Percentiles rank a stretch among this genome's conserved stretches.
Conservation (phyloP, 2,797 vertebrate species). For the Esox lucius region DNA sequence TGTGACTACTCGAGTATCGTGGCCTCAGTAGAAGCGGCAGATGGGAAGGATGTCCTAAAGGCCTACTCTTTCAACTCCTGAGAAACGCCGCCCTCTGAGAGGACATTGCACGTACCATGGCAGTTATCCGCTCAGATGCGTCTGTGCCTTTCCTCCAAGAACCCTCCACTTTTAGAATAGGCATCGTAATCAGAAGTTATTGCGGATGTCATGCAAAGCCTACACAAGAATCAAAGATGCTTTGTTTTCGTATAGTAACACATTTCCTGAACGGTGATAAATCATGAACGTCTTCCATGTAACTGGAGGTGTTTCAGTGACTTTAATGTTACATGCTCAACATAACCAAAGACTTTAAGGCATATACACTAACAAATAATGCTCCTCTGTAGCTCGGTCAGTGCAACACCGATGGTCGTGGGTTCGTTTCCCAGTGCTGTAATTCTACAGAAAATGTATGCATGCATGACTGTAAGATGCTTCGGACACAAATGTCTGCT, state of each 20-base stretch:
- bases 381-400: too few species aligned
- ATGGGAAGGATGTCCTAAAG: conserved; percentile 76
- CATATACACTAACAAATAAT: conserved; percentile 27
- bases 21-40: conserved; percentile 63
- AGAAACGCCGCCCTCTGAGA: conserved; percentile 19
- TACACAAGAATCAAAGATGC: background rate
- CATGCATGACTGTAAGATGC: too few species aligned
- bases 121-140: conserved; percentile 9
- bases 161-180: conserved; percentile 26
- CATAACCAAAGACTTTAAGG: conserved; percentile 47
- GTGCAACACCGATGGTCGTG: too few species aligned
- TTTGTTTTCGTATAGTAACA: background rate
- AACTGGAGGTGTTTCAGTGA: conserved; percentile 5
- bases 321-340: conserved; percentile 9
- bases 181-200: conserved; percentile 3
- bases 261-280: background rate
- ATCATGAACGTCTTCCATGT: conserved; percentile 2
- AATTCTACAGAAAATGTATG: too few species aligned
- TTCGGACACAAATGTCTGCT: too few species aligned
- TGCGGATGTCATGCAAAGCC: conserved; percentile 6
- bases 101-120: background rate
- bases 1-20: conserved; percentile 79
- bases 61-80: conserved; percentile 72
- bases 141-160: conserved; percentile 6
- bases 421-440: too few species aligned